These are phyloP conservation scores for Bilobella aurantiaca DNA, from an alignment of 1,140 invertebrate species.

Conservation along the genomic window DNA sequence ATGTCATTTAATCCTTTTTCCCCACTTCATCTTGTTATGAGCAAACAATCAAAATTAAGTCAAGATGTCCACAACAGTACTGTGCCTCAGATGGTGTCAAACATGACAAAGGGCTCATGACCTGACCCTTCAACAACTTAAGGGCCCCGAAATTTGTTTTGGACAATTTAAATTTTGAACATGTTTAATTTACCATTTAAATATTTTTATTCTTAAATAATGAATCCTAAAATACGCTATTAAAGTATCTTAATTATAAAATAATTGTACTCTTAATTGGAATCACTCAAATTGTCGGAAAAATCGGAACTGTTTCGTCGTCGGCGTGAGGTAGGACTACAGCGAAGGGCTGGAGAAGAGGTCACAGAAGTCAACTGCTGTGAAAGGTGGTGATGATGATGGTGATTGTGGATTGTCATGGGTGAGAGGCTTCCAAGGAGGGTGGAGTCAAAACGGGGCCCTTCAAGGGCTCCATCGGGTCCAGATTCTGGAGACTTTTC, in stretches of 20 bases:
- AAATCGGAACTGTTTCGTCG: conserved; percentile 24
- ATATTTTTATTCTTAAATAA: too few relatives aligned
- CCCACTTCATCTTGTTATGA: background rate
- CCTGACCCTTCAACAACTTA: too few relatives aligned
- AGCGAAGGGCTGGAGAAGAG: background rate
- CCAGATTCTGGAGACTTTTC: background rate
- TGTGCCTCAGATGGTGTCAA: background rate
- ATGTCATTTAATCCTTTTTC: conserved; percentile 2
- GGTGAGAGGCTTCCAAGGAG: background rate
- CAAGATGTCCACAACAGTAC: background rate
- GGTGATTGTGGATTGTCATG: conserved; percentile 15
- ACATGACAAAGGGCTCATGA: background rate
- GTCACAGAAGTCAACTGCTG: background rate
- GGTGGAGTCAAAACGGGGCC: background rate
- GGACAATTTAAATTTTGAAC: too few relatives aligned
- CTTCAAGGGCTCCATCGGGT: background rate
- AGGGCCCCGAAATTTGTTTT: too few relatives aligned
- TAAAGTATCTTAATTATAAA: background rate
- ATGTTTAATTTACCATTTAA: too few relatives aligned
- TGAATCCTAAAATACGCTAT: background rate
- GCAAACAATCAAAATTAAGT: background rate
- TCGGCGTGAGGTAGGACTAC: background rate
- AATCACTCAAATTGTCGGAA: conserved; percentile 29
- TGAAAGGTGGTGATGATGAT: background rate
- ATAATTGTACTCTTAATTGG: background rate